Conservation (phyloP, 2,113 vertebrate species). For the Perca fluviatilis region DNA sequence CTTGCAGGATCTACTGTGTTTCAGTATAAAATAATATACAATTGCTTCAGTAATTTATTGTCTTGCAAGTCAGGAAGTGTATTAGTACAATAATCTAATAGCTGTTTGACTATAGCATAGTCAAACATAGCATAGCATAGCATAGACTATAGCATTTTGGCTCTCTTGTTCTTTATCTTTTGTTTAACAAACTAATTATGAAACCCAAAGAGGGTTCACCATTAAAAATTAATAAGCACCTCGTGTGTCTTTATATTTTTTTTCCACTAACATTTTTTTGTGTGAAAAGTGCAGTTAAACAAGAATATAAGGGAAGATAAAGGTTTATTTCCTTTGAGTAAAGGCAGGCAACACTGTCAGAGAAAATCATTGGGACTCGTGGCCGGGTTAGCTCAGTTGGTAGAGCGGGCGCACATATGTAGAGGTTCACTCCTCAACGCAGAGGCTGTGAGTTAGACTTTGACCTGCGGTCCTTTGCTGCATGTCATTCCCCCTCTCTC, state of each 20-base stretch:
- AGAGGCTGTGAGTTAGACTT: too few species aligned
- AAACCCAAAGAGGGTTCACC: not conserved
- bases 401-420: too few species aligned
- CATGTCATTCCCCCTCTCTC: too few species aligned
- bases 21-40: not conserved
- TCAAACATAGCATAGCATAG: too few species aligned
- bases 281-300: not conserved
- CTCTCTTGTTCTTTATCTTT: not conserved
- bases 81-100: not conserved
- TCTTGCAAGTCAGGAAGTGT: too few species aligned
- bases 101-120: not conserved
- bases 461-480: too few species aligned
- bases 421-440: too few species aligned
- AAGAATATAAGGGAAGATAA: not conserved
- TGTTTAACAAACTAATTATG: not conserved
- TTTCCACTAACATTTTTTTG: too few species aligned
- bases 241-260: not conserved
- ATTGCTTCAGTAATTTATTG: not conserved
- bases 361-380: not conserved
- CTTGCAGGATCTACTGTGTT: not conserved
- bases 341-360: not conserved
- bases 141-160: not conserved
- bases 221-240: not conserved
- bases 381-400: too few species aligned
- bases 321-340: not conserved